Percentiles rank a stretch among this genome's conserved stretches.
These are phyloP conservation scores for Leuciscus waleckii DNA, from an alignment of 2,797 vertebrate species.

Conservation along the genomic window DNA sequence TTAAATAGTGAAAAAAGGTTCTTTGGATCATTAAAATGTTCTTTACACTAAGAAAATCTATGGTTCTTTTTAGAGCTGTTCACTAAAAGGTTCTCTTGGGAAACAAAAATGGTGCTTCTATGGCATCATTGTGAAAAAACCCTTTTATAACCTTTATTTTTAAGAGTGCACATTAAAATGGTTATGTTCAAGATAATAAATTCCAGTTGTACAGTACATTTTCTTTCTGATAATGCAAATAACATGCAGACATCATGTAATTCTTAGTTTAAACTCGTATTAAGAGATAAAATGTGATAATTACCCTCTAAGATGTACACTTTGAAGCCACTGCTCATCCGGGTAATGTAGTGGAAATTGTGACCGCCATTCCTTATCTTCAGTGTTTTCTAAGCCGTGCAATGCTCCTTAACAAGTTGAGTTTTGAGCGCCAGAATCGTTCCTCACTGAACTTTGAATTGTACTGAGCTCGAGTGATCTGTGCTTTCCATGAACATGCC, in stretches of 20 bases:
- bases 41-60: background rate
- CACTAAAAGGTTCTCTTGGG: background rate
- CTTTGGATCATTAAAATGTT: background rate
- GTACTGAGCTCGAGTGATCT: conserved; percentile 70
- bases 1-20: background rate
- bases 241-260: background rate
- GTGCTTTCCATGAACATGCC: conserved; percentile 67
- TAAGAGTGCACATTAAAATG: background rate
- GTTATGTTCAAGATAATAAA: background rate
- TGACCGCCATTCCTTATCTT: conserved; percentile 79
- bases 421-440: conserved; percentile 25
- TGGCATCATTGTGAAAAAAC: background rate
- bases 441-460: conserved; percentile 57
- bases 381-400: conserved; percentile 10
- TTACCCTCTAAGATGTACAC: conserved; percentile 86
- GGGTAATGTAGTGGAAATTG: conserved; percentile 85
- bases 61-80: background rate
- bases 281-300: conserved; percentile 26
- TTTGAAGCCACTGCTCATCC: conserved; percentile 86
- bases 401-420: conserved; percentile 10
- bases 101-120: background rate
- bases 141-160: background rate
- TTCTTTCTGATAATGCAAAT: background rate
- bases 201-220: background rate
- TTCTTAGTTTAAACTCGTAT: background rate